Evolutionary conservation across 64 coral and sea anemone species (phyloP), one percentile per base, ranked within the genome.

Genomic region (Stichodactyla mertensii): DNA sequence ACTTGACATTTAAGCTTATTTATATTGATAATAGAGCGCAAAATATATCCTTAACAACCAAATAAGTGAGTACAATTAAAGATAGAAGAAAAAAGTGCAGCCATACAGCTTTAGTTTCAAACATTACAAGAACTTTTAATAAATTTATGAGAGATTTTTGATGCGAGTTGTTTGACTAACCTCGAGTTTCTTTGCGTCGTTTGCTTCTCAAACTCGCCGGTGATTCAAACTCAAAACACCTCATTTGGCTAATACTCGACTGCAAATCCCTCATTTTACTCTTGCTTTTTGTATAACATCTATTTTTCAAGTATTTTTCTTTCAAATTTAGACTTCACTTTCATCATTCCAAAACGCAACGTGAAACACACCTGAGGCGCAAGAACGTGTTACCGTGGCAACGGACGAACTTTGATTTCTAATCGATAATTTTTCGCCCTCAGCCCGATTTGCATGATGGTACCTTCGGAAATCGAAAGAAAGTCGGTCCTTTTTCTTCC

Each of bases 191-290:
- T 31, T 14, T 74, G 69, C 69, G 69, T 31, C 69, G 6, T 74
- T 74, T 74, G 26, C 23, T 74, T 10, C 10, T 31, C 24, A 23
- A 74, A 28, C 27, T 74, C 20, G 9, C 69, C 4, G 69, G 69
- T 27, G 12, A 31, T 13, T 74, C 24, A 31, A 74, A 74, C 69
- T 74, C 69, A 74, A 74, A 74, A 19, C 26, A 31, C 24, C 69
- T 74, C 24, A 74, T 6, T 0, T 31, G 69, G 24, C 69, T 74
- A 11, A 74, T 74, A 74, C 69, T 74, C 27, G 69, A n/a, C 69
- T 74, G 69, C 27, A 74, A 74, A 74, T 74, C 69, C 69, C 69
- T 74, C 69, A 74, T 74, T 74, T 31, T 74, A 74, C 23, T 27
- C 19, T 74, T 74, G 11, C 1, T 74, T 31, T 31, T 74, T 12